Conservation (phyloP, 1,140 invertebrate genomes). For the Archivesica marissinica region DNA sequence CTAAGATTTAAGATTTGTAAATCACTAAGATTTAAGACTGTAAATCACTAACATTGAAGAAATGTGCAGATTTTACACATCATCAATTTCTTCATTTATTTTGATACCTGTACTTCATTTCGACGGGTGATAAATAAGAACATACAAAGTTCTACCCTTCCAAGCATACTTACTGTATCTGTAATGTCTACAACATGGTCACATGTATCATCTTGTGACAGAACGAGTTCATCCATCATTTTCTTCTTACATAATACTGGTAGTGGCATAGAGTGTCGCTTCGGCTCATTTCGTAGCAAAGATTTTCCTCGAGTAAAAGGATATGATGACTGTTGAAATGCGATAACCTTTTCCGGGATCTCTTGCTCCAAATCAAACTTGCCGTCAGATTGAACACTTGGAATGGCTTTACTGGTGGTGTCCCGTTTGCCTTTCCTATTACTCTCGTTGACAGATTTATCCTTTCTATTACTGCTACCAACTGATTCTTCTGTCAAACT, state of each 20-base stretch:
- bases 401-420: too few species aligned
- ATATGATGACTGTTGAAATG: slow-evolving; percentile 24
- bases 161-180: slow-evolving; percentile 19
- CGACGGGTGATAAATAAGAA: too few species aligned
- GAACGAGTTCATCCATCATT: slow-evolving; percentile 6
- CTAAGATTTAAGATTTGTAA: too few species aligned
- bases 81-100: too few species aligned
- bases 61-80: too few species aligned
- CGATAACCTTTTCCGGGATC: background rate
- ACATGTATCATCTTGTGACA: background rate
- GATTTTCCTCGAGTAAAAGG: slow-evolving; percentile 7
- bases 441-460: too few species aligned
- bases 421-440: too few species aligned
- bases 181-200: slow-evolving; percentile 27
- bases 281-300: slow-evolving; percentile 16
- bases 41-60: too few species aligned
- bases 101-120: too few species aligned
- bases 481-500: slow-evolving; percentile 1
- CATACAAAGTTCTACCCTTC: too few species aligned
- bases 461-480: too few species aligned
- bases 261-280: slow-evolving; percentile 39
- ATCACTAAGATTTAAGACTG: too few species aligned
- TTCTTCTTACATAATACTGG: slow-evolving; percentile 4
- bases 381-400: background rate
- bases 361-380: background rate